phyloP scores from a whole-genome alignment of 2,888 invertebrate genomes.

The Nycteola revayana region DNA sequence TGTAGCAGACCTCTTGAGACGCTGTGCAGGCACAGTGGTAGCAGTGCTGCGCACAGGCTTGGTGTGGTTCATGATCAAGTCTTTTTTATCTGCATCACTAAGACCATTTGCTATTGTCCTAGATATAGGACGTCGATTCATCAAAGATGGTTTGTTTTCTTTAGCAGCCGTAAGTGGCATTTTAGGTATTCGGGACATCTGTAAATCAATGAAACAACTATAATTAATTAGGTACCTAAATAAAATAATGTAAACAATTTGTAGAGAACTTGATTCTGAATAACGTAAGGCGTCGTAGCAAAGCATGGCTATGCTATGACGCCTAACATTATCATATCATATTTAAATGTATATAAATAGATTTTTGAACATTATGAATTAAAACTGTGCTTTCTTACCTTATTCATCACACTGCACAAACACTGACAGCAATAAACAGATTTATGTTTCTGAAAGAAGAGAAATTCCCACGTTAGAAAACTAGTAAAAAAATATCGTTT shows the following conservation, averaged over 20 bases:
- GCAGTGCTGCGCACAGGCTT: conserved; percentile 46
- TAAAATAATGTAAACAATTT: no score
- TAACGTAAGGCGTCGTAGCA: no score
- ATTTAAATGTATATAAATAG: no score
- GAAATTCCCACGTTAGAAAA: not conserved
- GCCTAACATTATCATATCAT: no score
- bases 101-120: conserved; percentile 57
- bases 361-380: no score
- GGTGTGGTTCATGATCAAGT: conserved; percentile 64
- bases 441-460: conserved; percentile 11
- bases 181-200: conserved; percentile 77
- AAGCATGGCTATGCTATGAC: no score
- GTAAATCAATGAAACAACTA: conserved; percentile 30
- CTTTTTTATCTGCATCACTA: conserved; percentile 69
- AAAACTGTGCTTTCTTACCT: no score
- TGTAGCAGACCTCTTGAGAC: conserved; percentile 63
- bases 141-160: conserved; percentile 61
- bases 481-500: no score
- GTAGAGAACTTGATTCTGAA: no score
- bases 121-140: conserved; percentile 45
- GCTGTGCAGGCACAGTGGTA: conserved; percentile 47
- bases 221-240: no score
- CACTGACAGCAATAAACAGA: conserved; percentile 2
- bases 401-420: conserved; percentile 19
- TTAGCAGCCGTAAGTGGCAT: conserved; percentile 55